Percentiles rank a stretch among this genome's conserved stretches.
Evolutionary conservation across 64 coral and sea anemone genomes (phyloP).

Genomic region (Astreopora myriophthalma): DNA sequence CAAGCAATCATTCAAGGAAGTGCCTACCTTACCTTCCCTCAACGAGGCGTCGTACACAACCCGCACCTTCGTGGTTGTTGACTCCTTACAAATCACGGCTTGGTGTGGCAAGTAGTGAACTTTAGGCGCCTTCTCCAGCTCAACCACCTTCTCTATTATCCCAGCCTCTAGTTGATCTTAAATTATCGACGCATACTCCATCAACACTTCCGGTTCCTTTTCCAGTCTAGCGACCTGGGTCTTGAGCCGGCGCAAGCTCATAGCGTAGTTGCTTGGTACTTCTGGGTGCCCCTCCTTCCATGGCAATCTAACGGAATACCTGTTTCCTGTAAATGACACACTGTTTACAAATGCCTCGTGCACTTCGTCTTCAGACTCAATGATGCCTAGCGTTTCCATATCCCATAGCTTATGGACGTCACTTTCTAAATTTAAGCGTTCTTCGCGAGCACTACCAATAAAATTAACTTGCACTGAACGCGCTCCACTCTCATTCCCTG

Average conservation of each 20-base stretch:
- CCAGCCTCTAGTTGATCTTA: not conserved
- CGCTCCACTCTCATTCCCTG: not conserved
- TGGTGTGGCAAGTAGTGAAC: not conserved
- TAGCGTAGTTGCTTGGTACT: slow-evolving; percentile 2
- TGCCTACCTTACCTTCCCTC: not conserved
- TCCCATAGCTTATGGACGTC: not conserved
- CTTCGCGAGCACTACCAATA: not conserved
- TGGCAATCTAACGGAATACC: slow-evolving; percentile 19
- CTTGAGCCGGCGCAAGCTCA: not conserved
- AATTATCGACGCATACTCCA: not conserved
- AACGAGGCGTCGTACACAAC: not conserved
- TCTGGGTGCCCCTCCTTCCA: not conserved
- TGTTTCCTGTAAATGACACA: not conserved
- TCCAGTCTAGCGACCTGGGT: slow-evolving; percentile 1
- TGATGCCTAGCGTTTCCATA: slow-evolving; percentile 9
- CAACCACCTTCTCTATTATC: not conserved
- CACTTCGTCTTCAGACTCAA: not conserved
- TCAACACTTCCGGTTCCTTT: not conserved
- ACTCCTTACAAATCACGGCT: not conserved
- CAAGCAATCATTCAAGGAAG: not conserved
- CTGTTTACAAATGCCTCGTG: slow-evolving; percentile 25
- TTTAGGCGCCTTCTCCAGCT: not conserved
- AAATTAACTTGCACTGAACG: not conserved
- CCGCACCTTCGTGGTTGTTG: not conserved
- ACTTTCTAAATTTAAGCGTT: not conserved